Evolutionary conservation across 2,888 invertebrate genomes (phyloP), one percentile per base, ranked within the genome.

Genomic region (Chaetoderma sp.): DNA sequence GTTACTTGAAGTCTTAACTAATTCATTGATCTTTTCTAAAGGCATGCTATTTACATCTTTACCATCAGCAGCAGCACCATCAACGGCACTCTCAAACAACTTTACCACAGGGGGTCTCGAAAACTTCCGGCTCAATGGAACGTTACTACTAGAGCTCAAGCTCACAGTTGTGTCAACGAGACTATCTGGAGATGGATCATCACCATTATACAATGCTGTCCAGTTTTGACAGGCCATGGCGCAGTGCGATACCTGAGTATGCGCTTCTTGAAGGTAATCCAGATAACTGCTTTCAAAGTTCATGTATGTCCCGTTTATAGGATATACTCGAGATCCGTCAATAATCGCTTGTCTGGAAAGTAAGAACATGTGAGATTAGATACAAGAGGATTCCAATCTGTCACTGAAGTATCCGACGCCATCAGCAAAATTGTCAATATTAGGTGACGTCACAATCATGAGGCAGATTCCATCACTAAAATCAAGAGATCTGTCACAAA

Each of bases 201-300:
- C 88, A 13, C 91, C 92, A 78, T 93, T 92, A 87, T 96, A 97
- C 55, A 89, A 90, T 69, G 92, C 92, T 4, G 91, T 91, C 96
- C 96, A 97, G 60, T 89, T 88, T 0, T 88, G 84, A 83, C 95
- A 95, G 0, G 94, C 93, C 32, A 90, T 87, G 45, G 91, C 90
- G 80, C 94, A 93, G 8, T 91, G 89, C 28, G 90, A 89, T 60
- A 96, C 92, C 83, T 92, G 92, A 80, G 90, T 91, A 70, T 93
- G 90, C 0, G 96, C 95, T 84, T 94, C 94, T 81, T 92, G 92
- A 32, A 97, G 88, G 87, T 96, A 96, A 28, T 87, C 86, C 45
- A 83, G 72, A 68, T 86, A 87, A 66, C 76, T 78, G 8, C 79
- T 78, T 68, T 84, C 82, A 60, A 74, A 77, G 58, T 78, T 73